Evolutionary conservation across 2,888 invertebrate genomes (phyloP).

Genomic region (Caenorhabditis sulstoni): DNA sequence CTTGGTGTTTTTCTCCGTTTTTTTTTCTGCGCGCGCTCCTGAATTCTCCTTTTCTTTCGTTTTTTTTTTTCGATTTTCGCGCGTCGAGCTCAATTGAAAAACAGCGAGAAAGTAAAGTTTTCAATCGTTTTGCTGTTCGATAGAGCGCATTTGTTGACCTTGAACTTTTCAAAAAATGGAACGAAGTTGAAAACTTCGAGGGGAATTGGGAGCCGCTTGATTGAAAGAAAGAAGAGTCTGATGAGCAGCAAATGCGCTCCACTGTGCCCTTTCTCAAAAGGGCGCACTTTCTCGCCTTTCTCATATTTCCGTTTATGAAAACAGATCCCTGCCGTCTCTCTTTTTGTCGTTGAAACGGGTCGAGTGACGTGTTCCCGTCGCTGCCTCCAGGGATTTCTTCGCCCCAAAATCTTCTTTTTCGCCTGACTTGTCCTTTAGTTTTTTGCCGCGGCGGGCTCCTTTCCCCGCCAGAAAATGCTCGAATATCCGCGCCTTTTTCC

Average conservation of each 20-base stretch:
- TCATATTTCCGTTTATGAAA: slow-evolving; percentile 9
- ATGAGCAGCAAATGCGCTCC: too few species aligned
- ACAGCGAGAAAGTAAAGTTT: background rate
- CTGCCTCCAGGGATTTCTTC: slow-evolving; percentile 33
- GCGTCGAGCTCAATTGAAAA: background rate
- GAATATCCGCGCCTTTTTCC: slow-evolving; percentile 52
- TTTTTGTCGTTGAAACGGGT: background rate
- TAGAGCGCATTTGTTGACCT: too few species aligned
- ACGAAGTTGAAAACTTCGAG: too few species aligned
- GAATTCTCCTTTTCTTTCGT: slow-evolving; percentile 5
- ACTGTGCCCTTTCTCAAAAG: too few species aligned
- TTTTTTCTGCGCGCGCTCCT: slow-evolving; percentile 4
- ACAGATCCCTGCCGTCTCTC: slow-evolving; percentile 3
- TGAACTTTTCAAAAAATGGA: too few species aligned
- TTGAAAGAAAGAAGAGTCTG: too few species aligned
- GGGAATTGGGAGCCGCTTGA: too few species aligned
- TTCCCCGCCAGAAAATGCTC: slow-evolving; percentile 40
- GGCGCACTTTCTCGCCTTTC: too few species aligned
- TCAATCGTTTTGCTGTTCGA: too few species aligned
- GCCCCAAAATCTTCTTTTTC: slow-evolving; percentile 24
- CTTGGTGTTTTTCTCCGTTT: slow-evolving; percentile 17
- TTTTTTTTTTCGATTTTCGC: slow-evolving; percentile 6
- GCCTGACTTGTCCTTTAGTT: slow-evolving; percentile 50
- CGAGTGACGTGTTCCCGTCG: slow-evolving; percentile 6
- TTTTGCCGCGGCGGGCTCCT: slow-evolving; percentile 14